Base-by-base conservation (phyloP, 35 echinoderm and acorn worm genomes). In the Lytechinus variegatus region DNA sequence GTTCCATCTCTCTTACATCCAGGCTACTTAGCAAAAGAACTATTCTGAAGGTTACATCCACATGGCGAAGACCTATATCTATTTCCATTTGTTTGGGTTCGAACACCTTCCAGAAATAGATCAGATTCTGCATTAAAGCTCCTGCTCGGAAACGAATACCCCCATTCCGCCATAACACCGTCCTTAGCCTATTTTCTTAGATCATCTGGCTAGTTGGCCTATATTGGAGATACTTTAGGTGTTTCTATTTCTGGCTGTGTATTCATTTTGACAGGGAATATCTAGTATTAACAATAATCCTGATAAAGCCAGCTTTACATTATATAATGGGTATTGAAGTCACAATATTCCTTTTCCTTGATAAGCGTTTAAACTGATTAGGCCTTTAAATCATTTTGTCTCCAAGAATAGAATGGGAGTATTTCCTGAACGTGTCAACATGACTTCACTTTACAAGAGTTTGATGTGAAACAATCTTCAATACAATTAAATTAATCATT, bases 1-100 rank as follows among this genome's bases (percentile, higher is more conserved):
- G 16, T 79, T 4, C 66, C 8, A 16, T 79, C n/a, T 79, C 14
- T 79, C n/a, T 6, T 71, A 6, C 61, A 71, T 14, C 66, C 19
- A 79, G 19, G 19, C 16, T 24, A 24, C 19, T 44, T 24, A 79
- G 66, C 19, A 19, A 79, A 24, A 19, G 6, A 79, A 24, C 66
- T 44, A 52, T 19, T 27, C n/a, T 29, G 88, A 90, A 90, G 88
- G 88, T 90, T 90, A 90, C 1, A 90, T 90, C 28, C 52, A 90
- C 88, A 90, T 58, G 8, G 11, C 9, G 10, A 16, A 52, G 88
- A 54, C 88, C 88, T 54, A 44, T 90, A 52, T 52, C 88, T 27
- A 28, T 90, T 79, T 24, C 66, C 66, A 79, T 79, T 79, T 90
- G 88, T 90, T 90, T 90, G 16, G 88, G 52, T 90, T 90, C 88